A percentile compares a stretch with the other conserved stretches of the same genome.
Conservation (phyloP, 2,113 vertebrate species). For the Tenebrosternarchus preto region DNA sequence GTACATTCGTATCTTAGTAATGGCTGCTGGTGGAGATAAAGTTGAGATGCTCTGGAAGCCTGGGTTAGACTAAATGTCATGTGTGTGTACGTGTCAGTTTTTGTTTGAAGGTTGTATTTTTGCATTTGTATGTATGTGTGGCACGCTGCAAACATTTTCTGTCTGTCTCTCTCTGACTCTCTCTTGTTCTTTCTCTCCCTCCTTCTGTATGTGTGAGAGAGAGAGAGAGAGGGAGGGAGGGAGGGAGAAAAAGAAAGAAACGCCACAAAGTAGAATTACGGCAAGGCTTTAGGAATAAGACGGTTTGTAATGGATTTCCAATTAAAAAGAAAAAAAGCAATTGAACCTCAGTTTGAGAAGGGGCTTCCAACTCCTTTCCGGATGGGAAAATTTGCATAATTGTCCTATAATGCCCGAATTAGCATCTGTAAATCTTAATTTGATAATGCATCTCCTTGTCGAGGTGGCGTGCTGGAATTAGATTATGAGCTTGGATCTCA, state of each 20-base stretch:
- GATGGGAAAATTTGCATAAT: constrained; percentile 69
- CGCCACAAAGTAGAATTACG: constrained; percentile 33
- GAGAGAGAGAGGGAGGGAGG: too few species aligned
- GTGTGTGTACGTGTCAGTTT: constrained; percentile 9
- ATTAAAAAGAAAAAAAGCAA: constrained; percentile 58
- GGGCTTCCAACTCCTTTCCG: constrained; percentile 54
- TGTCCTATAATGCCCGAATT: constrained; percentile 70
- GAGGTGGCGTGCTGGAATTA: constrained; percentile 67
- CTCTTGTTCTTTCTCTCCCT: neutral
- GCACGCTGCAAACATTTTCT: neutral
- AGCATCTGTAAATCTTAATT: constrained; percentile 77
- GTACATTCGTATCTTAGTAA: constrained; percentile 25
- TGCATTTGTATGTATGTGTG: neutral
- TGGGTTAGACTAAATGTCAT: constrained; percentile 45
- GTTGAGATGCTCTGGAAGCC: constrained; percentile 23
- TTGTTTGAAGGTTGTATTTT: neutral
- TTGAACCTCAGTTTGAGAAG: constrained; percentile 62
- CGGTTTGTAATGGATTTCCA: constrained; percentile 58
- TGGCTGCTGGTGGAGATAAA: constrained; percentile 35
- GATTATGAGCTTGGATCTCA: constrained; percentile 70
- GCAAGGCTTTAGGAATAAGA: constrained; percentile 50
- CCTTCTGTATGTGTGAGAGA: constrained; percentile 2
- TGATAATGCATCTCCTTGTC: constrained; percentile 70
- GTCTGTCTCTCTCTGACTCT: neutral
- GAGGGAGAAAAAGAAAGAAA: too few species aligned